Conservation (phyloP, 92 coral and sea anemone species). For the Desmophyllum pertusum region DNA sequence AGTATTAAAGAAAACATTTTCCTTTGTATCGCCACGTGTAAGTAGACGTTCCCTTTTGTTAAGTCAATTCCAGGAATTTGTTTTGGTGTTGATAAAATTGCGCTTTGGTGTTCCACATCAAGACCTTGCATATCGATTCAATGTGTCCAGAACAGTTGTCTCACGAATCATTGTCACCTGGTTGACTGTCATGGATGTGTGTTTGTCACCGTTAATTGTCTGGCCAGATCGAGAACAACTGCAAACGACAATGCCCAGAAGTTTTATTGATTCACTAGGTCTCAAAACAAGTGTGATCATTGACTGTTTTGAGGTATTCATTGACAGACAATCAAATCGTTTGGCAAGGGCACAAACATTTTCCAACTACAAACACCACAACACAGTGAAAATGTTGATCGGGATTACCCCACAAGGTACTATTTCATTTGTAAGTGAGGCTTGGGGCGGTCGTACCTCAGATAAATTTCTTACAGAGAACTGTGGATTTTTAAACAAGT, state of each 20-base stretch:
- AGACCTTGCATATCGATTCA: slow-evolving; percentile 59
- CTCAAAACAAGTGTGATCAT: slow-evolving; percentile 23
- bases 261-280: slow-evolving; percentile 38
- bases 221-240: slow-evolving; percentile 52
- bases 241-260: slow-evolving; percentile 46
- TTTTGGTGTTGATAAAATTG: slow-evolving; percentile 44
- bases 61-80: no score
- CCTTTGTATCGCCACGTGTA: slow-evolving; percentile 27
- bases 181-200: slow-evolving; percentile 48
- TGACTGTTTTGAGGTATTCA: no score
- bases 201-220: slow-evolving; percentile 21
- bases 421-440: slow-evolving; percentile 31
- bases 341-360: slow-evolving; percentile 46
- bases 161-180: slow-evolving; percentile 44
- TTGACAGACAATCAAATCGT: slow-evolving; percentile 29
- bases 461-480: slow-evolving; percentile 25
- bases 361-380: no score
- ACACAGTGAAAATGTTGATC: slow-evolving; percentile 52
- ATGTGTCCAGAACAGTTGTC: slow-evolving; percentile 45
- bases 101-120: slow-evolving; percentile 52
- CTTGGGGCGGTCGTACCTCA: no score
- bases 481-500: slow-evolving; percentile 17
- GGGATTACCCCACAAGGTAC: slow-evolving; percentile 66
- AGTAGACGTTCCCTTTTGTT: no score
- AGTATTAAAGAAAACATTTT: slow-evolving; percentile 37